Evolutionary conservation across 2,888 invertebrate species (phyloP), one percentile per base, ranked within the genome.

Genomic region (Cryptus viduatorius): DNA sequence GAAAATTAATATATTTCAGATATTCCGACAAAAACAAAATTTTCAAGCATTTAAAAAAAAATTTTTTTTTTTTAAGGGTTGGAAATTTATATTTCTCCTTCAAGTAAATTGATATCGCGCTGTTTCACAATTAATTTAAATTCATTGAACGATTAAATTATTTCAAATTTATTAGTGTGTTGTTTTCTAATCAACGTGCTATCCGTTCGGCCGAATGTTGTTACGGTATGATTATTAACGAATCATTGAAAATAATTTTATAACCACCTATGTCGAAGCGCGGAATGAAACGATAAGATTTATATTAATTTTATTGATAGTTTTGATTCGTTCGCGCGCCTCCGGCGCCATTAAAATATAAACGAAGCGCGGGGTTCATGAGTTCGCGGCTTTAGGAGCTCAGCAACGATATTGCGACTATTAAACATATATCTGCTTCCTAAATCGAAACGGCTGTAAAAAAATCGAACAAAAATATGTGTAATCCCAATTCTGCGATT

Each of bases 291-390:
- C 75, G 75, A 69, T 75, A 71, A 64, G 42, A 69, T 79, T 69
- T 53, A 78, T 79, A 79, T 76, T 83, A 46, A 83, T 56, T 76
- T 56, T 65, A 80, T 71, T 72, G 76, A 83, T 80, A 67, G 67
- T 77, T 77, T 76, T 67, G 29, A 80, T 80, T 72, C 72, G 83
- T 16, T 72, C 50, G 19, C 19, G 10, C 42, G 59, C 50, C 31
- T 64, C 16, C 48, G 48, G 44, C 67, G 78, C 73, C 82, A 61
- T 78, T 82, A 78, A 82, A 78, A 73, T 78, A 68, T 61, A 61
- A 73, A 73, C 68, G 78, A 78, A 53, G 61, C 37, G 64, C 50
- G 53, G 48, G 69, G 16, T n/a, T 53, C 42, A 71, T 48, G 29
- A 46, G n/a, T 72, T 19, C 53, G 50, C 69, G 53, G 53, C 42